Evolutionary conservation across 2,888 invertebrate genomes (phyloP), one percentile per base, ranked within the genome.

Genomic region (Andrena flavipes): DNA sequence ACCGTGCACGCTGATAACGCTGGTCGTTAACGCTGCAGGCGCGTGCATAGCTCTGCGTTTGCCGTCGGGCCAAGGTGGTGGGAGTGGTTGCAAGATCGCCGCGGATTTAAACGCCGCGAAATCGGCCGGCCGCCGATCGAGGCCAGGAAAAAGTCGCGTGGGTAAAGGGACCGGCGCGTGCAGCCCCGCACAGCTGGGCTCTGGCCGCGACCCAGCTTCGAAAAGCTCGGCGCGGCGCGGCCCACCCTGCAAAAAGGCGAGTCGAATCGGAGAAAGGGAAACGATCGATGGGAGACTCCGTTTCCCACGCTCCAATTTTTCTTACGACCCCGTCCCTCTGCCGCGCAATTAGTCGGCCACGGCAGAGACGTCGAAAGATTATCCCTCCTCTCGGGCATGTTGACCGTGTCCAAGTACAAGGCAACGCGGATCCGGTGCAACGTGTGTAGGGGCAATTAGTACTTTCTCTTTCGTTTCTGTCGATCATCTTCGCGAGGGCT

Each of bases 281-380:
- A 60, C 56, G 29, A 68, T 73, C 42, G 60, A 63, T 67, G 54
- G 71, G 76, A 10, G 29, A 72, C 60, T 10, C 73, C 23, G 33
- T 68, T 86, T 86, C 84, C 68, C 86, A 84, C 80, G 84, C 29
- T 73, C 82, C 76, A 84, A 73, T 86, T 86, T 80, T 72, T 65
- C 60, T 20, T 8, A 49, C 48, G 42, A 48, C 49, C 23, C n/a
- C 51, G 42, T 26, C 48, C 20, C 8, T 26, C 33, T n/a, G 8
- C 23, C 63, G 29, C 29, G 85, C 42, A 68, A 85, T 85, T 80
- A 80, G 30, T 70, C 42, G 76, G 65, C 75, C 35, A 71, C 59
- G 68, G 60, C 51, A 33, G 29, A 30, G 49, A 54, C 35, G 10
- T 60, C 74, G 49, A 71, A 65, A 69, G 79, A 84, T 79, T 82